Evolutionary conservation across 2,888 invertebrate species (phyloP).

Genomic region (Leucophenga maculata): DNA sequence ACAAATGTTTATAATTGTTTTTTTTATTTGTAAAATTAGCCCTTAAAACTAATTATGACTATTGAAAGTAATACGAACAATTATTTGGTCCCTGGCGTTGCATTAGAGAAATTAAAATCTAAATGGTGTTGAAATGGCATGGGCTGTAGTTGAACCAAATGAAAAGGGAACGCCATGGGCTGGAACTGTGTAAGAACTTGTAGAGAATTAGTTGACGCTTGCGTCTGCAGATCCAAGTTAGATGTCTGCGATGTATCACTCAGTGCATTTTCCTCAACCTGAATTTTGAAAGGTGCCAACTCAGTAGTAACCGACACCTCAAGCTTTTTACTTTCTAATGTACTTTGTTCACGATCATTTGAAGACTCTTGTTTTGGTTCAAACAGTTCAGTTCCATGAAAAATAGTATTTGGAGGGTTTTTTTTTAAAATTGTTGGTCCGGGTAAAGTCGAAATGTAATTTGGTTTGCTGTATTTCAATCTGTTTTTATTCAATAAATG

Average conservation of each 20-base stretch:
- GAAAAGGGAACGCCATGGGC: slow-evolving; percentile 60
- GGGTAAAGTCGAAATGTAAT: not conserved
- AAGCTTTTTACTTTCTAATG: slow-evolving; percentile 47
- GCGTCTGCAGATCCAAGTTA: slow-evolving; percentile 43
- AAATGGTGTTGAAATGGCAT: slow-evolving; percentile 63
- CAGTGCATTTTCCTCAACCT: slow-evolving; percentile 45
- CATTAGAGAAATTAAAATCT: slow-evolving; percentile 33
- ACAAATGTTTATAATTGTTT: too few relatives aligned
- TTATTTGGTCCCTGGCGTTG: slow-evolving; percentile 33
- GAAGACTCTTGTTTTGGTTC: slow-evolving; percentile 32
- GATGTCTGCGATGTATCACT: slow-evolving; percentile 30
- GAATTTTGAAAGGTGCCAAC: slow-evolving; percentile 44
- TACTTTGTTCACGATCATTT: slow-evolving; percentile 41
- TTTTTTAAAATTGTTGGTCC: not conserved
- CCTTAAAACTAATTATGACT: too few relatives aligned
- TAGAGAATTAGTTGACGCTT: slow-evolving; percentile 49
- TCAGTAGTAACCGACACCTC: slow-evolving; percentile 37
- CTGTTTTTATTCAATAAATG: slow-evolving; percentile 40
- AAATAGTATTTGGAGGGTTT: not conserved
- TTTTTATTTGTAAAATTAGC: too few relatives aligned
- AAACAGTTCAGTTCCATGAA: slow-evolving; percentile 30
- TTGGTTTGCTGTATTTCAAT: slow-evolving; percentile 24
- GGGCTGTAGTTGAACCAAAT: slow-evolving; percentile 63
- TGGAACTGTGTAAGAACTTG: slow-evolving; percentile 51
- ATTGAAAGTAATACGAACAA: too few relatives aligned